These are phyloP conservation scores for Calliopum simillimum DNA, from an alignment of 2,888 invertebrate genomes.

Conservation along the genomic window DNA sequence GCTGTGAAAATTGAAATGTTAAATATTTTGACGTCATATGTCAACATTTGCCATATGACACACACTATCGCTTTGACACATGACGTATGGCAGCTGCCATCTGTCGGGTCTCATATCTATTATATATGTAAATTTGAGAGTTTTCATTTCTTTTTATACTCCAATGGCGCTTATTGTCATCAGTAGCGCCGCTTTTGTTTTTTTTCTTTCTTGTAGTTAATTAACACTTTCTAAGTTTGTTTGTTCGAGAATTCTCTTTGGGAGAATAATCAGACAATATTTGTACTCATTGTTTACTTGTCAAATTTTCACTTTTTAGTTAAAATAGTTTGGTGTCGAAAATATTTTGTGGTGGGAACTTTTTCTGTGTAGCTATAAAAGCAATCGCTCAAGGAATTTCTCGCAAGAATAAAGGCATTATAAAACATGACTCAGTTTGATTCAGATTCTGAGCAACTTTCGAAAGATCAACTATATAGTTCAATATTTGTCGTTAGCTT, in stretches of 20 bases:
- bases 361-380: no score
- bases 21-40: conserved; percentile 13
- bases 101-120: not conserved
- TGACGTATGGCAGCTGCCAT: not conserved
- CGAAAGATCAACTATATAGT: no score
- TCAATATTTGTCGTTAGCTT: no score
- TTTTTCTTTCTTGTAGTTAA: not conserved
- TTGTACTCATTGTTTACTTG: not conserved
- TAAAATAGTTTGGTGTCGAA: no score
- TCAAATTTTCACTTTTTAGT: conserved; percentile 2
- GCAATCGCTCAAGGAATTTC: no score
- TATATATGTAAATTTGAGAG: not conserved
- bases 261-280: not conserved
- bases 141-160: not conserved
- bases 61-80: not conserved
- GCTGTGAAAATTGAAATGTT: conserved; percentile 9
- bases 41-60: conserved; percentile 16
- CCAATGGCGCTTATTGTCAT: not conserved
- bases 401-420: no score
- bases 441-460: no score
- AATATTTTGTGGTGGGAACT: no score
- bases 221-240: conserved; percentile 3
- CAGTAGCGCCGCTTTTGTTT: not conserved
- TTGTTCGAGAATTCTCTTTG: not conserved
- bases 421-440: no score